A percentile compares a stretch with the other conserved stretches of the same genome.
Conservation (phyloP, 1,140 invertebrate species). For the Tetragnatha versicolor region DNA sequence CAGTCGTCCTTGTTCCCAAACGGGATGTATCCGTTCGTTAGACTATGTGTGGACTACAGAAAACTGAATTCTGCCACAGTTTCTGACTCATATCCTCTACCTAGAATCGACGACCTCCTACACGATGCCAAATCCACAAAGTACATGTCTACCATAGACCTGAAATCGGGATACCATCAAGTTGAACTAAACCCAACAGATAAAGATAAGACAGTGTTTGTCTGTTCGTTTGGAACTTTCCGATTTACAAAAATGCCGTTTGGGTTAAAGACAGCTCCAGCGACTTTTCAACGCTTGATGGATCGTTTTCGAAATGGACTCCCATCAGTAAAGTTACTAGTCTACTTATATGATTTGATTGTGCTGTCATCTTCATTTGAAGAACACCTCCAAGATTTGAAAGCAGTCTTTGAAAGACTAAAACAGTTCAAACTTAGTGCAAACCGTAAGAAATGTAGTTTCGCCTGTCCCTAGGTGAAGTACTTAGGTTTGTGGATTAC, state of each 20-base stretch:
- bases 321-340: neutral
- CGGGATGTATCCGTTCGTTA: neutral
- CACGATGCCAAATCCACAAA: neutral
- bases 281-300: neutral
- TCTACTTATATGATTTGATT: neutral
- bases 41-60: conserved; percentile 44
- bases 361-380: neutral
- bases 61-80: conserved; percentile 35
- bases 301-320: neutral
- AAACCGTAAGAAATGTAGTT: neutral
- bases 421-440: neutral
- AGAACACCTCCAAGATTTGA: neutral
- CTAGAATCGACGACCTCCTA: conserved; percentile 1
- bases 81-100: conserved; percentile 2
- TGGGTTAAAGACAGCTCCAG: neutral
- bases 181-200: conserved; percentile 58
- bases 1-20: conserved; percentile 54
- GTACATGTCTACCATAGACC: neutral
- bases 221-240: neutral
- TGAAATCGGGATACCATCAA: neutral
- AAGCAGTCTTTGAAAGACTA: neutral
- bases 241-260: neutral
- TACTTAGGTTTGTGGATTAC: neutral
- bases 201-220: conserved; percentile 61
- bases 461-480: neutral